These are phyloP conservation scores for Dryocosmus kuriphilus DNA, from an alignment of 2,888 invertebrate species.

Conservation along the genomic window DNA sequence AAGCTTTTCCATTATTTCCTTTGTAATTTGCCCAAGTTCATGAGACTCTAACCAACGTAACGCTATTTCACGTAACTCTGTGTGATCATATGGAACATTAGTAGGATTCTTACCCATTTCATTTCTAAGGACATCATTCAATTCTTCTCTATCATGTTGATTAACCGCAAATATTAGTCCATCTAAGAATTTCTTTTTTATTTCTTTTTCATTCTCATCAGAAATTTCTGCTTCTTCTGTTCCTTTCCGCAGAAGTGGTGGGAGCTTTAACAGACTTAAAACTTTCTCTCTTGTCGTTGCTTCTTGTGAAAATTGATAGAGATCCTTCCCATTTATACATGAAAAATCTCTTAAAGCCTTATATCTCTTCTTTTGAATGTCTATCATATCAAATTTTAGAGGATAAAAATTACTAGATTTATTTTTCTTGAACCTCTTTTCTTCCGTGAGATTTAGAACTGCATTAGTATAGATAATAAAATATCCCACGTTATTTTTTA, in stretches of 20 bases:
- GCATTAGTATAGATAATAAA: conserved; percentile 45
- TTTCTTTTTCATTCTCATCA: conserved; percentile 9
- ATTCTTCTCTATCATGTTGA: conserved; percentile 39
- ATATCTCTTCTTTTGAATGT: too few species aligned
- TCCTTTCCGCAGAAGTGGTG: not conserved
- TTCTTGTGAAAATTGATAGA: conserved; percentile 41
- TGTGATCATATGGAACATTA: conserved; percentile 55
- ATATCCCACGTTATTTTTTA: conserved; percentile 26
- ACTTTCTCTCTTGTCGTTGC: not conserved
- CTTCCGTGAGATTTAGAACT: conserved; percentile 20
- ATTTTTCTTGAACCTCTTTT: conserved; percentile 42
- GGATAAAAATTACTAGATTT: too few species aligned
- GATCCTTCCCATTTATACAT: conserved; percentile 10
- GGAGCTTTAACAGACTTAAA: conserved; percentile 31
- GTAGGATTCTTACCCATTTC: conserved; percentile 49
- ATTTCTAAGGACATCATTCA: conserved; percentile 53
- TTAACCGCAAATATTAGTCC: conserved; percentile 42
- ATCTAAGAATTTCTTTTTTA: conserved; percentile 42
- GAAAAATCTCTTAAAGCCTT: conserved; percentile 36
- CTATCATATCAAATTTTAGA: too few species aligned
- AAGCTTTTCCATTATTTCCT: conserved; percentile 58
- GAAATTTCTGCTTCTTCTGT: not conserved
- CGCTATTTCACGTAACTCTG: conserved; percentile 64
- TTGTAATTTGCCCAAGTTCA: conserved; percentile 57
- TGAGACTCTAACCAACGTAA: conserved; percentile 67